Evolutionary conservation across 2,797 vertebrate genomes (phyloP), one percentile per base, ranked within the genome.

Genomic region (Acipenser transmontanus): DNA sequence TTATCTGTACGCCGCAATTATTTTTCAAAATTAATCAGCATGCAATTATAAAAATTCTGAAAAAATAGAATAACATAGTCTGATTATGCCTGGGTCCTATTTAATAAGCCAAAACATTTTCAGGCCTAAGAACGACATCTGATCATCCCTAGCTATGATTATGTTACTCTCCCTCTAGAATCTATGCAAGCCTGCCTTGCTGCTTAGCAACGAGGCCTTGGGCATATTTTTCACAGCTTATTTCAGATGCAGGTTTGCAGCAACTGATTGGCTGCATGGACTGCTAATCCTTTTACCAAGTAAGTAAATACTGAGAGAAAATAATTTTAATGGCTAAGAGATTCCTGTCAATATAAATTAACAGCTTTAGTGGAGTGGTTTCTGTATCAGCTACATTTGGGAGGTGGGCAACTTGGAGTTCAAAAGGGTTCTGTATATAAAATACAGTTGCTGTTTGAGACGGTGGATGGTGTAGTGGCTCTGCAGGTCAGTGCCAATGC

Each of bases 161-260:
- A 47, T 62, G 64, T 49, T 34, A 64, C 68, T 70, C 70, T 79
- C 78, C 77, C 76, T 66, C 66, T 73, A 72, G 81, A 77, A 81
- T 77, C 67, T 64, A 72, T 76, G 70, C 76, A 70, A 85, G 85
- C 83, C 84, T 83, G 81, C 87, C 85, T 87, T 84, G 88, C 81
- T 87, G 89, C 90, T 89, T 91, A 89, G 90, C 90, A 91, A 90
- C 90, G 80, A 74, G 82, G 87, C 89, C 87, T 81, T 84, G 85
- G 88, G 88, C 86, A 85, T 86, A 82, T 87, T 91, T 87, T 88
- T 83, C 84, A 86, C 87, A 84, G 88, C 84, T 88, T 88, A 87
- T 89, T 89, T 90, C 89, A 88, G 83, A 88, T 86, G 85, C 86
- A 83, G 84, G 84, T 80, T 83, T 74, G 75, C 69, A 50, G 72